Base-by-base conservation (phyloP, 1,140 invertebrate species). In the Nasonia longicornis region DNA sequence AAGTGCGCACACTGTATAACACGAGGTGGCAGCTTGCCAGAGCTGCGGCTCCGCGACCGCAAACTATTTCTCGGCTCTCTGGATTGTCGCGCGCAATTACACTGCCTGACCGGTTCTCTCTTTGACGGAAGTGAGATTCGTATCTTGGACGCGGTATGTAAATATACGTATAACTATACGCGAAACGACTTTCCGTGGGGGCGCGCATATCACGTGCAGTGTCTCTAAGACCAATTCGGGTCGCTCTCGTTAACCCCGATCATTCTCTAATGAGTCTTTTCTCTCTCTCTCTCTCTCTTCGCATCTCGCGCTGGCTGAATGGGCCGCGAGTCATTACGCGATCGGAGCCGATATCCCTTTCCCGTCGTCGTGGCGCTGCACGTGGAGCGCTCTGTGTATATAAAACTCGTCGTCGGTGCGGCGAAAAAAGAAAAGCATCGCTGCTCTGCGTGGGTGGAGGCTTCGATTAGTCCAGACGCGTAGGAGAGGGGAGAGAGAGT, bases 1-100 rank as follows among this genome's bases (percentile, higher is more conserved):
- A 26, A 26, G n/a, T 42, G 26, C 26, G 58, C 63, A 6, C 20
- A 58, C 70, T 83, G 77, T 81, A 26, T 26, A 83, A 85, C 73
- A 85, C 73, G 79, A 74, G 26, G 79, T 82, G 83, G 84, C 84
- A 73, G 16, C 16, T 11, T 85, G 84, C 84, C 84, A 85, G 80
- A 20, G 20, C 16, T 58, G 26, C 26, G 4, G 58, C 80, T 76
- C 77, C 75, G 72, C 75, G 72, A 48, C 71, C 77, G 72, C 83
- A 84, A 80, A 64, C 35, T 29, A 42, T 42, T 10, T 42, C 20
- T 16, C 45, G 64, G 35, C 11, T 63, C 7, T 31, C 35, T 26
- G 67, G 71, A 64, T 66, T 72, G 26, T 14, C 31, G 29, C 77
- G 67, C 66, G 77, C 48, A 79, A 79, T 79, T 79, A 63, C 70